phyloP scores from a whole-genome alignment of 2,888 invertebrate genomes.

The Lasioglossum zephyrum region DNA sequence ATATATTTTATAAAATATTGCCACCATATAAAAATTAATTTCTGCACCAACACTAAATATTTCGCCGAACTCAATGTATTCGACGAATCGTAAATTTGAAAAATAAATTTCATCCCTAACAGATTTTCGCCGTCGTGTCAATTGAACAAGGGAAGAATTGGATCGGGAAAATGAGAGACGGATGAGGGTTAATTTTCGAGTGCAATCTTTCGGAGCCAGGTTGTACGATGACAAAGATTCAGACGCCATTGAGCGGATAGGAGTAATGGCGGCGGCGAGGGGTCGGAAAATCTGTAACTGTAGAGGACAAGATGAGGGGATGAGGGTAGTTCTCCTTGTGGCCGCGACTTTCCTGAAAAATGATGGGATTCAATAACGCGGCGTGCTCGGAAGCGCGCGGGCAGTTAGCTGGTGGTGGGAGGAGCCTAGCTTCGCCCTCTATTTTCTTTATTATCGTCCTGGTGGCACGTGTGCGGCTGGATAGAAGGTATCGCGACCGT shows the following conservation, averaged over 20 bases:
- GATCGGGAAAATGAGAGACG: not conserved
- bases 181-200: not conserved
- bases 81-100: not conserved
- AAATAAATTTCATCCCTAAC: not conserved
- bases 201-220: constrained; percentile 12
- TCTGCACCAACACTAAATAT: not conserved
- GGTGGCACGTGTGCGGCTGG: constrained; percentile 30
- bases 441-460: constrained; percentile 70
- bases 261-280: not conserved
- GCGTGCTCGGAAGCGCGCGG: constrained; percentile 52
- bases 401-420: constrained; percentile 65
- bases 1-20: too few species aligned
- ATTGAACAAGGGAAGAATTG: not conserved
- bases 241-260: not conserved
- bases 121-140: not conserved
- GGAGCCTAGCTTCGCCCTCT: constrained; percentile 56
- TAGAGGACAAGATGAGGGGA: not conserved
- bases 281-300: constrained; percentile 16
- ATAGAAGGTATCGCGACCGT: constrained; percentile 31
- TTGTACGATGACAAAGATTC: not conserved
- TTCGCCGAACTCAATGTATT: not conserved
- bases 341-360: constrained; percentile 61
- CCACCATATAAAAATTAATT: not conserved
- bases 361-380: constrained; percentile 71
- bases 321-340: not conserved